A percentile compares a stretch with the other conserved stretches of the same genome.
Evolutionary conservation across 2,888 invertebrate species (phyloP).

Genomic region (Cynaeus angustus): DNA sequence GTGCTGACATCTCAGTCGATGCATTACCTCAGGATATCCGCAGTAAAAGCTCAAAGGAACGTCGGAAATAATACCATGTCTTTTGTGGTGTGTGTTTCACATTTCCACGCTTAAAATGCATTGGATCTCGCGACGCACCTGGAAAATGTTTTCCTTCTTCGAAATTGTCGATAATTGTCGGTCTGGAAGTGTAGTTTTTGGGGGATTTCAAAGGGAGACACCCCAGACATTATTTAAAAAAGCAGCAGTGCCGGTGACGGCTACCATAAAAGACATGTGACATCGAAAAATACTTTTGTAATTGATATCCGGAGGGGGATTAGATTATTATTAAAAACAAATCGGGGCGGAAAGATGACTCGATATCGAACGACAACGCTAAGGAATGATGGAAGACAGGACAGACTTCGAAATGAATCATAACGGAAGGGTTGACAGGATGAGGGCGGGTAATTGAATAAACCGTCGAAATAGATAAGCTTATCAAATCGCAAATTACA

Average conservation of each 20-base stretch:
- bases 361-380: slow-evolving; percentile 56
- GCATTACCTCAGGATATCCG: slow-evolving; percentile 59
- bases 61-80: slow-evolving; percentile 55
- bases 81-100: slow-evolving; percentile 33
- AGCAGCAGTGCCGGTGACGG: slow-evolving; percentile 55
- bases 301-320: slow-evolving; percentile 66
- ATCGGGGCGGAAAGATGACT: slow-evolving; percentile 61
- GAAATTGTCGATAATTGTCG: slow-evolving; percentile 22
- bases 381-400: slow-evolving; percentile 56
- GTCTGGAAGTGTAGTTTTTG: slow-evolving; percentile 8
- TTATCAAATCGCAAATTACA: slow-evolving; percentile 52
- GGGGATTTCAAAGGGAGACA: slow-evolving; percentile 38
- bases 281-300: slow-evolving; percentile 69
- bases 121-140: slow-evolving; percentile 19
- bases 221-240: slow-evolving; percentile 33
- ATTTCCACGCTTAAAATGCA: slow-evolving; percentile 44
- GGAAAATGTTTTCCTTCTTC: slow-evolving; percentile 29
- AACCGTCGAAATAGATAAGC: slow-evolving; percentile 54
- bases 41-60: slow-evolving; percentile 55
- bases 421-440: slow-evolving; percentile 57
- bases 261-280: slow-evolving; percentile 68
- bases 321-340: slow-evolving; percentile 65
- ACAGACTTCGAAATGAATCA: slow-evolving; percentile 57
- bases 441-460: slow-evolving; percentile 61
- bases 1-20: slow-evolving; percentile 57